phyloP scores from a whole-genome alignment of 2,888 invertebrate genomes.

The Xanthorhoe spadicearia region DNA sequence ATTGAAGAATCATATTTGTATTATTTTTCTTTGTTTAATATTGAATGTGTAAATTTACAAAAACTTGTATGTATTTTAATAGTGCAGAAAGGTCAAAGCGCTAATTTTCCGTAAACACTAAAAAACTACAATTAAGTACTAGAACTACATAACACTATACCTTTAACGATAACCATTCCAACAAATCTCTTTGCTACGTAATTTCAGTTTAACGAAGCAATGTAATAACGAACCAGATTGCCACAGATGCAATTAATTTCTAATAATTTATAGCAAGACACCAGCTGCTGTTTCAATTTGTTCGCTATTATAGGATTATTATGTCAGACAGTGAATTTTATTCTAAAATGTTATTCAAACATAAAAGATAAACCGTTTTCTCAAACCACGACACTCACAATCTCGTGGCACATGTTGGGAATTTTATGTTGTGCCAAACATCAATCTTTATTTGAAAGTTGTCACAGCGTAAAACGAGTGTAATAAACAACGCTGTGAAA shows the following conservation, averaged over 20 bases:
- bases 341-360: constrained; percentile 34
- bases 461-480: constrained; percentile 45
- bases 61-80: background rate
- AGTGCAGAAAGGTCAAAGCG: background rate
- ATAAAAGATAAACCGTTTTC: constrained; percentile 34
- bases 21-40: no score
- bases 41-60: background rate
- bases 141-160: background rate
- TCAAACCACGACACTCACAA: constrained; percentile 29
- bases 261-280: constrained; percentile 22
- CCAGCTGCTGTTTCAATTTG: constrained; percentile 27
- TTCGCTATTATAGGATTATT: constrained; percentile 22
- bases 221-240: constrained; percentile 18
- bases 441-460: constrained; percentile 48
- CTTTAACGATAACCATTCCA: background rate
- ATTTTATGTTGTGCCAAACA: constrained; percentile 43
- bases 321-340: constrained; percentile 22
- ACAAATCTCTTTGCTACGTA: background rate
- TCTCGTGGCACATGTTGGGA: constrained; percentile 36
- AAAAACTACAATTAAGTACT: background rate
- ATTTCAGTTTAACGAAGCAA: constrained; percentile 1
- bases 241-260: constrained; percentile 27
- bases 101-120: background rate
- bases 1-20: no score
- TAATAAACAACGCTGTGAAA: constrained; percentile 43